These are phyloP conservation scores for Idaea straminata DNA, from an alignment of 2,888 invertebrate genomes.

Conservation along the genomic window DNA sequence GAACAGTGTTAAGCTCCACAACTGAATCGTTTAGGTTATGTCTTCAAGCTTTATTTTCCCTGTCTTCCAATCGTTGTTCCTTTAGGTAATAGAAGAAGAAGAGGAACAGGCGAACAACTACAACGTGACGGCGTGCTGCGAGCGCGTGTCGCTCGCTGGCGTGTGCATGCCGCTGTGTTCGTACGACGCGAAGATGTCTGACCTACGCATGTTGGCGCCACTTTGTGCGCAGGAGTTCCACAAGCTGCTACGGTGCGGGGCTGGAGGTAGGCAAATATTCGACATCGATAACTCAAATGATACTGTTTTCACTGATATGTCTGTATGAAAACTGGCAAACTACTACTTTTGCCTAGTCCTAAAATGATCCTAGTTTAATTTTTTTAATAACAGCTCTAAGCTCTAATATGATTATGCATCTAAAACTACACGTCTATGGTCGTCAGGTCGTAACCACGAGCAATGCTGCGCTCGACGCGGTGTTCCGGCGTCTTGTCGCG, in stretches of 20 bases:
- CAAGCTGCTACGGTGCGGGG: constrained; percentile 83
- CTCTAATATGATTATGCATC: background rate
- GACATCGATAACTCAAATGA: background rate
- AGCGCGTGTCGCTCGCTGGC: constrained; percentile 83
- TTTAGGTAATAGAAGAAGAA: constrained; percentile 80
- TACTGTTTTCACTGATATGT: no score
- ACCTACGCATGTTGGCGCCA: constrained; percentile 85
- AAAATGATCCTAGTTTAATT: background rate
- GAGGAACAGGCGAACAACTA: constrained; percentile 82
- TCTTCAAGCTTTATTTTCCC: background rate
- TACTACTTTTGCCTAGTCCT: no score
- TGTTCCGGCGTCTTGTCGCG: constrained; percentile 84
- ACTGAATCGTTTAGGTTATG: no score
- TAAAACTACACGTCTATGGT: background rate
- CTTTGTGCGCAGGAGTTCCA: constrained; percentile 89
- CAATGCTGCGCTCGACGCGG: constrained; percentile 87
- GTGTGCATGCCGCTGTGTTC: constrained; percentile 89
- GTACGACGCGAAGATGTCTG: constrained; percentile 90
- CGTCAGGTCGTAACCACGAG: constrained; percentile 85
- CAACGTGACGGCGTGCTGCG: constrained; percentile 90
- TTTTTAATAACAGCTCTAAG: background rate
- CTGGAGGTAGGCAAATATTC: constrained; percentile 65
- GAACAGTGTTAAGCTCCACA: no score
- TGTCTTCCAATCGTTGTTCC: background rate
- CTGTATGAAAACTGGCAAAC: no score